Evolutionary conservation across 1,140 invertebrate genomes (phyloP), one percentile per base, ranked within the genome.

Genomic region (Pomacea maculata): DNA sequence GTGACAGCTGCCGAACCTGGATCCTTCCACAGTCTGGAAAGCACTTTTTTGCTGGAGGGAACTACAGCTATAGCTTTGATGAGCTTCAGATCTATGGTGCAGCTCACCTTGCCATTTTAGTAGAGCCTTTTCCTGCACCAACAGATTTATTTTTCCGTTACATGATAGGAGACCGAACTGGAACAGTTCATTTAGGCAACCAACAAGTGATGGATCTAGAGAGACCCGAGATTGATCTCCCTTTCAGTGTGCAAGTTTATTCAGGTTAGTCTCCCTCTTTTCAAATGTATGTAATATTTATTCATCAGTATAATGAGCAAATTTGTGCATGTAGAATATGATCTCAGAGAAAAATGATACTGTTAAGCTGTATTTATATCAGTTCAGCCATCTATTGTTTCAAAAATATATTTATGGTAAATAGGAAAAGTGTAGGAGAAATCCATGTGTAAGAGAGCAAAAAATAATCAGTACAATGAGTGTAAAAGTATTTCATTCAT

Each of bases 131-230:
- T 63, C 83, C 79, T 21, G 77, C 79, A 15, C 75, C 77, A 19
- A 83, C 86, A 8, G 83, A 86, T 76, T 21, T 88, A 4, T 88
- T 82, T 75, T 88, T 87, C 81, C 63, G 84, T 7, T 83, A 88
- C 72, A 87, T 88, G 86, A 88, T 88, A 45, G 87, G 87, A 0
- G 87, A 88, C 73, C 75, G 86, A n/a, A 82, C 86, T 21, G 87
- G 87, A 10, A 88, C 87, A 15, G 84, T 88, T 15, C 87, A 88
- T 79, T 74, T 78, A 5, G 86, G 81, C 15, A 74, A 85, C 61
- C 85, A 85, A 57, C 87, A 88, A 71, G 80, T 83, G 15, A 84
- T 88, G 84, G 86, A 88, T 67, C 78, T 88, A 11, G 70, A 85
- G 10, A 82, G 87, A 82, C 71, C 77, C 10, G 86, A 87, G 75